These are phyloP conservation scores for Sphaerophoria taeniata DNA, from an alignment of 2,888 invertebrate genomes.

Conservation along the genomic window DNA sequence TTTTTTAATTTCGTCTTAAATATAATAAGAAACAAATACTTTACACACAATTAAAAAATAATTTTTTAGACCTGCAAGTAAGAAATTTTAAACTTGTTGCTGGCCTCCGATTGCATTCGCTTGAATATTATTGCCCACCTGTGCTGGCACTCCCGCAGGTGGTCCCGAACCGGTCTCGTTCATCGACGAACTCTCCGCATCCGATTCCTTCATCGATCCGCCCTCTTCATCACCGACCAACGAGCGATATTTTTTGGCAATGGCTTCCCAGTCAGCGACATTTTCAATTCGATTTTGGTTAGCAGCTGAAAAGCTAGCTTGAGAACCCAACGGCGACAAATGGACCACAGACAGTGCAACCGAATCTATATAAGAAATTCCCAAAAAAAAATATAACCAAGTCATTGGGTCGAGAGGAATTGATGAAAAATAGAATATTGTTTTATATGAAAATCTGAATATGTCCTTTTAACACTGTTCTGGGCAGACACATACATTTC, in stretches of 20 bases:
- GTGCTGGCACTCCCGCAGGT: slow-evolving; percentile 78
- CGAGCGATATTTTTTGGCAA: slow-evolving; percentile 93
- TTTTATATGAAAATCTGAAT: too few species aligned
- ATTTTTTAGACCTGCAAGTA: slow-evolving; percentile 72
- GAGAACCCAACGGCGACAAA: slow-evolving; percentile 92
- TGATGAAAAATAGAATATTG: too few species aligned
- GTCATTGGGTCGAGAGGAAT: slow-evolving; percentile 51
- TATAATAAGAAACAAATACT: slow-evolving; percentile 3
- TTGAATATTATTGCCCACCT: slow-evolving; percentile 81
- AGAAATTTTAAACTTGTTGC: slow-evolving; percentile 76
- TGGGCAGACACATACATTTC: slow-evolving; percentile 84
- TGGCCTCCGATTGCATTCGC: slow-evolving; percentile 72
- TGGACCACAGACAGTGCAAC: slow-evolving; percentile 91
- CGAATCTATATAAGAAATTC: slow-evolving; percentile 84
- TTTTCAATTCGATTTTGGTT: slow-evolving; percentile 91
- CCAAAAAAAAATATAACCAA: slow-evolving; percentile 45
- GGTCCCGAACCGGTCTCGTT: slow-evolving; percentile 78
- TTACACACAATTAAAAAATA: slow-evolving; percentile 50
- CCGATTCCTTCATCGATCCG: slow-evolving; percentile 82
- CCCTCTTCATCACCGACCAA: slow-evolving; percentile 87
- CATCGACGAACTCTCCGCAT: slow-evolving; percentile 81
- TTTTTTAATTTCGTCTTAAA: neutral
- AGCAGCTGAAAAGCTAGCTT: slow-evolving; percentile 90
- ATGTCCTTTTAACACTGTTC: slow-evolving; percentile 58
- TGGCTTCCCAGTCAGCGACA: slow-evolving; percentile 95